Evolutionary conservation across 37 sponge, comb jelly and placozoan genomes (phyloP), one percentile per base, ranked within the genome.

Genomic region (Ephydatia muelleri): DNA sequence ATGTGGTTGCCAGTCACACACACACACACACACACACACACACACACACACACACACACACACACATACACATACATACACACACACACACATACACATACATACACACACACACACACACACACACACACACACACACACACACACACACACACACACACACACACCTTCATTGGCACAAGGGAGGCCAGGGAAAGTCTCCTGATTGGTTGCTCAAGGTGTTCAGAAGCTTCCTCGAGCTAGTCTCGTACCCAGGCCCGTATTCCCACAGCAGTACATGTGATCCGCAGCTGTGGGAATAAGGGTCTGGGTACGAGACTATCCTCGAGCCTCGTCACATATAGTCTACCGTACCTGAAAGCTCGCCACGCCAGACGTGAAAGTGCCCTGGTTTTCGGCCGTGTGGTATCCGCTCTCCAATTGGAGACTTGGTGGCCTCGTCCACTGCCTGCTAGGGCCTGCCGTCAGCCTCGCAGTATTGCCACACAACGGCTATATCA

Each of bases 101-200:
- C 43, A 43, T 43, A 43, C 43, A 22, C 72, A 26, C 72, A 30
- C 21, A 6, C 43, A 43, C 29, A 72, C 72, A 72, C 72, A 22
- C 29, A 72, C 72, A 72, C 70, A 72, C 72, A 27, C 72, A 72
- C 43, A n/a, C n/a, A n/a, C n/a, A n/a, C n/a, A n/a, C n/a, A n/a
- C n/a, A n/a, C n/a, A n/a, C n/a, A n/a, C n/a, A n/a, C n/a, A n/a
- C n/a, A n/a, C n/a, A n/a, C n/a, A n/a, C n/a, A n/a, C n/a, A n/a
- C n/a, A n/a, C n/a, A n/a, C n/a, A 89, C 91, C 78, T 86, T 86
- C 83, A 91, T 57, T 37, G 91, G 86, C 86, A 91, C 86, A 22
- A 91, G 72, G 31, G 91, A 87, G 69, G 83, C 77, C 8, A 86
- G 73, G 0, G 87, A 86, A 34, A 91, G 87, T 85, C 91, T 38